Base-by-base conservation (phyloP, 2,888 invertebrate species). In the Tricholauxania praeusta region DNA sequence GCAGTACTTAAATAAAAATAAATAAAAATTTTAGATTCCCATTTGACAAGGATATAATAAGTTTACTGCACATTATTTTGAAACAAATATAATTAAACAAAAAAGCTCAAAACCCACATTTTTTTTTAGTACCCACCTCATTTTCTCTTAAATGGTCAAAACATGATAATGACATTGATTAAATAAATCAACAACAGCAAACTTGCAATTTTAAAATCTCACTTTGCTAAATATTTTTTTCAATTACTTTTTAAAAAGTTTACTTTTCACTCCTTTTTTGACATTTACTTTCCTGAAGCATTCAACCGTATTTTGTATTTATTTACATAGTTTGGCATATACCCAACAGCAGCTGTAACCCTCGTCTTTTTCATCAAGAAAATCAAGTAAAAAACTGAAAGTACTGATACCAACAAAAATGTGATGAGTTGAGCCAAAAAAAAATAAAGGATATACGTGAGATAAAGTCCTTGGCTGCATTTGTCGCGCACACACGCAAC, bases 401-500 rank as follows among this genome's bases (percentile, higher is more conserved):
- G 17, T 49, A 63, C 14, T n/a, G 19, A 49, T 15, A 22, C 17
- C 32, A 60, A 55, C 1, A 55, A 8, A 19, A 55, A 17, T 22
- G 39, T 39, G 22, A 47, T 17, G 14, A 62, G 47, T 17, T 15
- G 10, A 3, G 8, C 14, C 32, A 48, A 62, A 47, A 32, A 14
- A n/a, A 4, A 28, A 65, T 32, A n/a, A 28, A 51, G 53, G n/a
- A 17, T 17, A 47, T 47, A 67, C 67, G 67, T 67, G 67, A 47
- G 67, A 67, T 67, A 47, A 67, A 48, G 67, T 67, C 19, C 55
- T 47, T 10, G n/a, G 55, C 19, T 57, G 67, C 55, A 66, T 66
- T 66, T 66, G 66, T 66, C 66, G 66, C 66, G 66, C 66, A 17
- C 39, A 39, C 66, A 66, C 66, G 66, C 4, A 66, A 17, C 53